These are phyloP conservation scores for Nysson spinosus DNA, from an alignment of 2,888 invertebrate species.

Conservation along the genomic window DNA sequence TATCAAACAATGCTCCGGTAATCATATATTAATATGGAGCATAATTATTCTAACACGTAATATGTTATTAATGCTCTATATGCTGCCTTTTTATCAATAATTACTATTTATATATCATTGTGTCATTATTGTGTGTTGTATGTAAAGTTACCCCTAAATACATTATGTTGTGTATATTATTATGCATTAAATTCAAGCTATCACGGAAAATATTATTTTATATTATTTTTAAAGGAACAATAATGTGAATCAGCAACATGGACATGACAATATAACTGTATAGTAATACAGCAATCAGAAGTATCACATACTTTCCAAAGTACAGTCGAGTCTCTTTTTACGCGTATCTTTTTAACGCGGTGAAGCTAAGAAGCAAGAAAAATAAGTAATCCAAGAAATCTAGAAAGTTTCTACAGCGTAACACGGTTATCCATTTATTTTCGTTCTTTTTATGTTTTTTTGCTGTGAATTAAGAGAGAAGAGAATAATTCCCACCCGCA, in stretches of 20 bases:
- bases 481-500: too few relatives aligned
- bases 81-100: slow-evolving; percentile 20
- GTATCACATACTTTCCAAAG: background rate
- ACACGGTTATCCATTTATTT: too few relatives aligned
- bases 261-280: background rate
- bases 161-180: slow-evolving; percentile 17
- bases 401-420: too few relatives aligned
- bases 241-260: background rate
- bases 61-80: slow-evolving; percentile 8
- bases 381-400: too few relatives aligned
- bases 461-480: too few relatives aligned
- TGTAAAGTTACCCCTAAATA: slow-evolving; percentile 17
- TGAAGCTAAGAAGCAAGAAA: too few relatives aligned
- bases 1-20: slow-evolving; percentile 17
- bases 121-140: slow-evolving; percentile 14
- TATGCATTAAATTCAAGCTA: slow-evolving; percentile 2
- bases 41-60: background rate
- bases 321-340: too few relatives aligned
- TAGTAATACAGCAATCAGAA: background rate
- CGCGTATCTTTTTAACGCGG: too few relatives aligned
- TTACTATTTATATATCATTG: slow-evolving; percentile 6
- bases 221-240: background rate
- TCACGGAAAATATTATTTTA: background rate
- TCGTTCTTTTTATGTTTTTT: too few relatives aligned
- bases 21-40: slow-evolving; percentile 2